Percentiles rank a stretch among this genome's conserved stretches.
phyloP scores from a whole-genome alignment of 1,140 invertebrate species.

The Drosophila punjabiensis region DNA sequence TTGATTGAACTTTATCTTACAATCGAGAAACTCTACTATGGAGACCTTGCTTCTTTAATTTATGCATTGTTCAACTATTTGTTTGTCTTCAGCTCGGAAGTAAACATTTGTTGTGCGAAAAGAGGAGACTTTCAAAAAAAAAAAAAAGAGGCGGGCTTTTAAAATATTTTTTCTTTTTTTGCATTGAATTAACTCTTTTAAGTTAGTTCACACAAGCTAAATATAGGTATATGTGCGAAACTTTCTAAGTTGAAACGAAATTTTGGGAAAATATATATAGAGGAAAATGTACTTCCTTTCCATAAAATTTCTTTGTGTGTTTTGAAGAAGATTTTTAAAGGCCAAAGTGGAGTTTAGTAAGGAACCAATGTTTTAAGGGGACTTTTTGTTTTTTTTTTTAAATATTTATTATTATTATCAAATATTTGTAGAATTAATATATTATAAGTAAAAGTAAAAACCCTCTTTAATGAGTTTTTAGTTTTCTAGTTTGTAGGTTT shows the following conservation, averaged over 20 bases:
- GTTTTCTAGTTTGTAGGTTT: background rate
- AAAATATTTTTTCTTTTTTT: slow-evolving; percentile 14
- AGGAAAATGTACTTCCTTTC: background rate
- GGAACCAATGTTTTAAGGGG: background rate
- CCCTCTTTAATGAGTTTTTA: background rate
- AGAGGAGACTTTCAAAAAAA: slow-evolving; percentile 11
- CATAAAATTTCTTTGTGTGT: background rate
- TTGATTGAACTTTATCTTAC: slow-evolving; percentile 16
- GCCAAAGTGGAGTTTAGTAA: background rate
- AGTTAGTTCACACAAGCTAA: slow-evolving; percentile 9
- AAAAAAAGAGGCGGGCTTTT: slow-evolving; percentile 16
- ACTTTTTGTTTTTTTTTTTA: no score
- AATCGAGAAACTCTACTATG: slow-evolving; percentile 5
- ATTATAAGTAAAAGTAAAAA: background rate
- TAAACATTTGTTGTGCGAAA: slow-evolving; percentile 14
- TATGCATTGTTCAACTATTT: slow-evolving; percentile 18
- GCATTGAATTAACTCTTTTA: slow-evolving; percentile 9
- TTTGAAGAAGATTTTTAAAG: background rate
- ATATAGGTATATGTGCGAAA: slow-evolving; percentile 7
- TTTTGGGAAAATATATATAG: background rate
- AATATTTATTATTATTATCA: background rate
- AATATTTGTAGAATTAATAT: background rate
- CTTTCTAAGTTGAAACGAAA: background rate
- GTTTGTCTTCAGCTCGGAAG: slow-evolving; percentile 16
- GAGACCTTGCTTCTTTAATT: slow-evolving; percentile 14